A percentile compares a stretch with the other conserved stretches of the same genome.
Conservation (phyloP, 2,797 vertebrate species). For the Parambassis ranga region DNA sequence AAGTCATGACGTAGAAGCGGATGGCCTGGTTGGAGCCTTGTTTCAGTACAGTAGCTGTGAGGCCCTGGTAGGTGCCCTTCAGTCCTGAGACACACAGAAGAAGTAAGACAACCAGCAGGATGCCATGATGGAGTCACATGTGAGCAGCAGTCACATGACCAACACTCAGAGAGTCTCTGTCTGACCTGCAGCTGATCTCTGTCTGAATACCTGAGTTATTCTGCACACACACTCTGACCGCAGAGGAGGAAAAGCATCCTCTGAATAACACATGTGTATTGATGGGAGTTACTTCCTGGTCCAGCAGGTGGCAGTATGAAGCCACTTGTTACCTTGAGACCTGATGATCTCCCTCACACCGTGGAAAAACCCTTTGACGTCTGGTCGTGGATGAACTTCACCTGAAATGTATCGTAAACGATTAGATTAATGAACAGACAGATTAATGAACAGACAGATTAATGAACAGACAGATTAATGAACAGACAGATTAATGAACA, state of each 20-base stretch:
- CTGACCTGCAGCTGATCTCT: too few relatives aligned
- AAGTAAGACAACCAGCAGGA: too few relatives aligned
- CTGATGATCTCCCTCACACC: conserved; percentile 92
- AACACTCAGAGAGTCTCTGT: too few relatives aligned
- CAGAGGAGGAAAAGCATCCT: neutral
- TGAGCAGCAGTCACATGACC: too few relatives aligned
- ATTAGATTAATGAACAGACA: too few relatives aligned
- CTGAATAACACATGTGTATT: neutral
- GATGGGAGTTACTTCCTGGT: neutral
- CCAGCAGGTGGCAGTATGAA: conserved; percentile 27
- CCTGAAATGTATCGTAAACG: too few relatives aligned
- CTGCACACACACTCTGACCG: too few relatives aligned
- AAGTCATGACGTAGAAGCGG: conserved; percentile 96
- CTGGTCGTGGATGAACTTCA: conserved; percentile 98
- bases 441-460: too few relatives aligned
- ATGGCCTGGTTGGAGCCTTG: conserved; percentile 98
- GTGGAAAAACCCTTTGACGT: conserved; percentile 92
- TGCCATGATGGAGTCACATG: too few relatives aligned
- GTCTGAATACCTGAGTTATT: too few relatives aligned
- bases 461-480: too few relatives aligned
- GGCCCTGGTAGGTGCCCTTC: conserved; percentile 92
- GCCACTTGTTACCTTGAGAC: conserved; percentile 82
- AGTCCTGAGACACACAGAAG: conserved; percentile 81
- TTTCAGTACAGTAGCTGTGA: conserved; percentile 93
- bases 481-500: too few relatives aligned